Evolutionary conservation across 2,797 vertebrate genomes (phyloP), one percentile per base, ranked within the genome.

Genomic region (Hippopotamyrus pictus): DNA sequence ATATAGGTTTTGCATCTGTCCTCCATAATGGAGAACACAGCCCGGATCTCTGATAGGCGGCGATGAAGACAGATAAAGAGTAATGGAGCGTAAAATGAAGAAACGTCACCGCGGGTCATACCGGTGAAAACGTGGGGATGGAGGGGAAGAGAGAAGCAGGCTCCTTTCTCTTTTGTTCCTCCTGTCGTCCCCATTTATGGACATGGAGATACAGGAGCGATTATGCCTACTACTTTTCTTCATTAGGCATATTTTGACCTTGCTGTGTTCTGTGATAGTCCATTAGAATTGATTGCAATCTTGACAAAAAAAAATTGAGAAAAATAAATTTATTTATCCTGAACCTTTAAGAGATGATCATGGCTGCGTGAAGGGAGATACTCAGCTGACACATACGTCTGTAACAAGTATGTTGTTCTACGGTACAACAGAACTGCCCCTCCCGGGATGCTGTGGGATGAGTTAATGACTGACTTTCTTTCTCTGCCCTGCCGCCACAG

Each of bases 21-120:
- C 82, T 51, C 54, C 11, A 46, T 65, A 51, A 48, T 57, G 48
- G 62, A 79, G 73, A 50, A 84, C 48, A 84, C 37, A n/a, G n/a
- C n/a, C 44, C 11, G n/a, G 33, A 33, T 88, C 53, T 41, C 17
- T 46, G 51, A 79, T 91, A 51, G 33, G 82, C 22, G 17, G 76
- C 88, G 86, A 93, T 94, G 93, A 94, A 93, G 92, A 93, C 91
- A 29, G 90, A 90, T 92, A 88, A 91, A 92, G 93, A 91, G 92
- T 95, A 96, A 96, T 95, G 95, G 94, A 91, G 93, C 95, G 94
- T 95, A 94, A 95, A 96, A 95, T 96, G 92, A 96, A 94, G 92
- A 95, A 94, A 93, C 91, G 93, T 94, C 93, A 91, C 92, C 91
- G 88, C 88, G 29, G 51, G 92, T 92, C 83, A 87, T 62, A 76